Evolutionary conservation across 92 coral and sea anemone genomes (phyloP).

Genomic region (Porites evermanni): DNA sequence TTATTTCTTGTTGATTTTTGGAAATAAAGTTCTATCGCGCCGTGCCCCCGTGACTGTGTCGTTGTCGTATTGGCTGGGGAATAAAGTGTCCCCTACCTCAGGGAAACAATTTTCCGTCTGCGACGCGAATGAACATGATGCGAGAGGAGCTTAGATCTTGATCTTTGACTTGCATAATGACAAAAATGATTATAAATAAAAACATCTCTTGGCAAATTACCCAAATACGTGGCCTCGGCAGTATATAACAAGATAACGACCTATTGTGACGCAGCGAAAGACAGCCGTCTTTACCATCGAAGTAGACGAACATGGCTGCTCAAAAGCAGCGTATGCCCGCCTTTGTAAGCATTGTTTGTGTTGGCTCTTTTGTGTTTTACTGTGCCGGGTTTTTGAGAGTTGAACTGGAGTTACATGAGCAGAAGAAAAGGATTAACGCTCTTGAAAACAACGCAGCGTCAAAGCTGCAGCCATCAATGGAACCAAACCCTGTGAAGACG

Average conservation of each 20-base stretch:
- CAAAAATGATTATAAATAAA: no score
- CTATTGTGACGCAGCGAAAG: not conserved
- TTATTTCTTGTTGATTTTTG: no score
- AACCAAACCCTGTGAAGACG: not conserved
- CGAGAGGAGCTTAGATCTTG: no score
- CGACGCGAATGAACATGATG: no score
- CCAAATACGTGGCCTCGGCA: not conserved
- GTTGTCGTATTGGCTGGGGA: no score
- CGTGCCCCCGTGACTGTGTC: no score
- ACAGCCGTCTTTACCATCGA: not conserved
- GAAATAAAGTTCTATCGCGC: no score
- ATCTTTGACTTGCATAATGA: no score
- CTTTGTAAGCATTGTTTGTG: not conserved
- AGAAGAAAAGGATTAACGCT: not conserved
- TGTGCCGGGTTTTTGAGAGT: slow-evolving; percentile 13
- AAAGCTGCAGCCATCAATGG: not conserved
- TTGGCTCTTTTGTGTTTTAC: not conserved
- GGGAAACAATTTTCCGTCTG: no score
- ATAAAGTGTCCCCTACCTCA: no score
- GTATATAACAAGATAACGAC: not conserved
- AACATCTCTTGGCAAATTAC: not conserved
- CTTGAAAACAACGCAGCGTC: not conserved
- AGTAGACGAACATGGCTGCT: not conserved
- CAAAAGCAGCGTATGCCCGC: not conserved
- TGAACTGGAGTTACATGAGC: not conserved